Base-by-base conservation (phyloP, 2,113 vertebrate genomes). In the Rhea pennata region DNA sequence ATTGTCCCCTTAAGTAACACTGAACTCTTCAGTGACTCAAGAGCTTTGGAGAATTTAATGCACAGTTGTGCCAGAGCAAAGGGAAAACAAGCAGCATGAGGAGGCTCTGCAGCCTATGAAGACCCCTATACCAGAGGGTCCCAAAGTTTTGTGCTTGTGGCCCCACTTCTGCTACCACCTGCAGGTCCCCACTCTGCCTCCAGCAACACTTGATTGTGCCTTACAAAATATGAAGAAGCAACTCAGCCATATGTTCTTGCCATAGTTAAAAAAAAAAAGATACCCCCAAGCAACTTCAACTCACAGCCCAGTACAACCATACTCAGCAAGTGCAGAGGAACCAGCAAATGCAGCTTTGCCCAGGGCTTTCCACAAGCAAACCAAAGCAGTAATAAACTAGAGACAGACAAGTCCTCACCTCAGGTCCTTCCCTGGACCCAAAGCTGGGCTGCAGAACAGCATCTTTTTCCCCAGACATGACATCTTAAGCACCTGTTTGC, bases 381-480 rank as follows among this genome's bases (percentile, higher is more conserved):
- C 3, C 7, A 27, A 9, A 0, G 1, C 11, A 29, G 12, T 1
- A 69, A 58, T 7, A 53, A 76, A 3, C 4, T 17, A 82, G 54
- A 92, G 16, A 33, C 46, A 48, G 17, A 48, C 9, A 19, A 58
- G 44, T 44, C 33, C 93, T 91, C 78, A 95, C 91, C 89, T 94
- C 78, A 27, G 44, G 64, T 89, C 12, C 58, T 82, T 59, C 20
- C 29, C 31, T 13, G 8, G 42, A 81, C 44, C 64, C 53, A 59
- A 26, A 21, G 27, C 54, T 11, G 2, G 1, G 21, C 48, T 79
- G 46, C 23, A 67, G 12, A 80, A 6, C 44, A 27, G 3, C 0
- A 0, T 4, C 50, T 23, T 6, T 42, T 12, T 26, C 2, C 0
- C 31, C 0, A 1, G 0, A 7, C 2, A 2, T 0, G 5, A 31